These are phyloP conservation scores for Turnix velox DNA, from an alignment of 2,113 vertebrate species.

Conservation along the genomic window DNA sequence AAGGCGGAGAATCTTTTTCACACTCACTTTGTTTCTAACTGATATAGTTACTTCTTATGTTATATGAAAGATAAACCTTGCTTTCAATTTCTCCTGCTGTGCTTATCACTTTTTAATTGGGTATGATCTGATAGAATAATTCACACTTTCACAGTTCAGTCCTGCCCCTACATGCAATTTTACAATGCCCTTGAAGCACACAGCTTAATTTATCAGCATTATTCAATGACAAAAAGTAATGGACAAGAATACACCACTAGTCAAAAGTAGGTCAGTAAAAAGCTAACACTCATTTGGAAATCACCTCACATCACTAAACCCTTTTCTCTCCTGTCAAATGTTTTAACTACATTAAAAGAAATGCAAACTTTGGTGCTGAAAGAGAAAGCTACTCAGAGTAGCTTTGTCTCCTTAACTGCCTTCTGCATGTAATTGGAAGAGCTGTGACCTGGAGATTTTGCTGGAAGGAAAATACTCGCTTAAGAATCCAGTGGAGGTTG, in stretches of 20 bases:
- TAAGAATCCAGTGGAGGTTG: neutral
- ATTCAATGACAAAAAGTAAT: slow-evolving; percentile 60
- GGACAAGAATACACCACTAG: slow-evolving; percentile 5
- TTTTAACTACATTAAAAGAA: slow-evolving; percentile 31
- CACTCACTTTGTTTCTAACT: slow-evolving; percentile 52
- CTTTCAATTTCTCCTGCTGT: slow-evolving; percentile 60
- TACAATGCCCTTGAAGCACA: slow-evolving; percentile 58
- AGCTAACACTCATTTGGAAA: slow-evolving; percentile 17
- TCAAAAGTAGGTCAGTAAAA: slow-evolving; percentile 56
- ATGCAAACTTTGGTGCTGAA: slow-evolving; percentile 13
- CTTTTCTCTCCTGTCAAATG: neutral
- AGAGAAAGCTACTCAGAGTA: slow-evolving; percentile 16
- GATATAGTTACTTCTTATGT: slow-evolving; percentile 22
- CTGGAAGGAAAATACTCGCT: slow-evolving; percentile 28
- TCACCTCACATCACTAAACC: slow-evolving; percentile 7
- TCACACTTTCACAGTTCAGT: slow-evolving; percentile 54
- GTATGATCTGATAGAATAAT: slow-evolving; percentile 63
- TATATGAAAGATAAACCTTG: slow-evolving; percentile 57
- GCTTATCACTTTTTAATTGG: slow-evolving; percentile 68
- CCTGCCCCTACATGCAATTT: slow-evolving; percentile 53
- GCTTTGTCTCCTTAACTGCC: neutral
- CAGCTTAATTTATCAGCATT: slow-evolving; percentile 54
- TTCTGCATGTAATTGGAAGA: neutral
- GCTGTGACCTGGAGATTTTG: slow-evolving; percentile 1
- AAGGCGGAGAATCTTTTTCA: slow-evolving; percentile 18